Evolutionary conservation across 2,888 invertebrate genomes (phyloP).

Genomic region (Eristalinus aeneus): DNA sequence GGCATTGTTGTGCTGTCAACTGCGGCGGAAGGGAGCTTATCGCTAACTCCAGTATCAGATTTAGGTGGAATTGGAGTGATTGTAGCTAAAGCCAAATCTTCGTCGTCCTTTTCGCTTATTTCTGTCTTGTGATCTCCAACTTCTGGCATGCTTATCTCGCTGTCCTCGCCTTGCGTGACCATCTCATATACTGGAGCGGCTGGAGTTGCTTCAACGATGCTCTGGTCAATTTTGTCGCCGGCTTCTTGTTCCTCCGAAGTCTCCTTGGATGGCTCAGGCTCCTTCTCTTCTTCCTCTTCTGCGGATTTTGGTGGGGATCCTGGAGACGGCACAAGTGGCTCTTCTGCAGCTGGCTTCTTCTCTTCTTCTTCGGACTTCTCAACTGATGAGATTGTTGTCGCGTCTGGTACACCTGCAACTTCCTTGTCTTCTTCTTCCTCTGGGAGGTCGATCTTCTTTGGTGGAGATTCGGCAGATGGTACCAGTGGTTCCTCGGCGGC

Average conservation of each 20-base stretch:
- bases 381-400: not conserved
- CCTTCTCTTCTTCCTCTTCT: constrained; percentile 29
- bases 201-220: constrained; percentile 11
- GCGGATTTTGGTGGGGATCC: constrained; percentile 59
- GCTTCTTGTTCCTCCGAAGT: constrained; percentile 55
- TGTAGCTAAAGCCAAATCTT: constrained; percentile 44
- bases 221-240: constrained; percentile 50
- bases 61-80: not conserved
- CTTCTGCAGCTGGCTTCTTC: not conserved
- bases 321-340: constrained; percentile 25
- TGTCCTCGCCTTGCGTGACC: constrained; percentile 46
- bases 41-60: not conserved
- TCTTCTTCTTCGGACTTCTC: constrained; percentile 3
- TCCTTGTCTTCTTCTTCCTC: constrained; percentile 8
- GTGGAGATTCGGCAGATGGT: constrained; percentile 50
- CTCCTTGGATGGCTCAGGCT: constrained; percentile 27
- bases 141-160: constrained; percentile 34
- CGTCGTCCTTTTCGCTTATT: constrained; percentile 15
- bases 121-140: constrained; percentile 51
- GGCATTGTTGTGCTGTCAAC: constrained; percentile 22
- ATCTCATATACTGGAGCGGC: constrained; percentile 40
- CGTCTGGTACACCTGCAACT: not conserved
- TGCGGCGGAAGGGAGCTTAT: not conserved
- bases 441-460: constrained; percentile 52
- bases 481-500: constrained; percentile 6